Conservation (phyloP, 2,888 invertebrate species). For the Drosophila silvestris region DNA sequence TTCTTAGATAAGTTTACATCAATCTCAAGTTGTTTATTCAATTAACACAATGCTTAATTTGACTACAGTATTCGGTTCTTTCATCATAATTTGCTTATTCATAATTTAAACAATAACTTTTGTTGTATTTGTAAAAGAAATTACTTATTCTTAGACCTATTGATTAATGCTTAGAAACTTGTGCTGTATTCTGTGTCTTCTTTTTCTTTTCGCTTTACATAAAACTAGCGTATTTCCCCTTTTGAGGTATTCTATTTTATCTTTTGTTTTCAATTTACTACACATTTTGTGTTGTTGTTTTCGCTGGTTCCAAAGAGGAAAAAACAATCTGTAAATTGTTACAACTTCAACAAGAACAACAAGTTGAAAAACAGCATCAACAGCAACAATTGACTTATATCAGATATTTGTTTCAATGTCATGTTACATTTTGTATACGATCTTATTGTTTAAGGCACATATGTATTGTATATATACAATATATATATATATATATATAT, state of each 20-base stretch:
- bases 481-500: not conserved
- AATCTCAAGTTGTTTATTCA: not conserved
- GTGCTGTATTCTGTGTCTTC: not conserved
- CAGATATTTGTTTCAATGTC: conserved; percentile 70
- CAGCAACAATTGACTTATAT: conserved; percentile 30
- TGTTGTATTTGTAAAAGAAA: not conserved
- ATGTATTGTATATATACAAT: not conserved
- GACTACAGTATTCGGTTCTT: not conserved
- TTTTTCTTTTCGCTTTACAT: not conserved
- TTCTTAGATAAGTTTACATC: not conserved
- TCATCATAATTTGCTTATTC: not conserved
- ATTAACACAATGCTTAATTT: not conserved
- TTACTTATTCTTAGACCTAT: not conserved
- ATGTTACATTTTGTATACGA: conserved; percentile 68
- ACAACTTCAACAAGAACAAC: conserved; percentile 7
- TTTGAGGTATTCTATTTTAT: not conserved
- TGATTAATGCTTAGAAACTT: not conserved
- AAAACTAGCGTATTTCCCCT: not conserved
- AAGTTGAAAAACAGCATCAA: conserved; percentile 9
- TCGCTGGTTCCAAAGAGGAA: conserved; percentile 13
- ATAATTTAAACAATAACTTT: not conserved
- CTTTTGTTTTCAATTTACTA: conserved; percentile 48
- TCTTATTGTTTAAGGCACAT: conserved; percentile 25
- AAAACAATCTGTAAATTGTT: conserved; percentile 22
- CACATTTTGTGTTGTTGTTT: conserved; percentile 52